Conservation (phyloP, 1,140 invertebrate genomes). For the Ruditapes philippinarum region DNA sequence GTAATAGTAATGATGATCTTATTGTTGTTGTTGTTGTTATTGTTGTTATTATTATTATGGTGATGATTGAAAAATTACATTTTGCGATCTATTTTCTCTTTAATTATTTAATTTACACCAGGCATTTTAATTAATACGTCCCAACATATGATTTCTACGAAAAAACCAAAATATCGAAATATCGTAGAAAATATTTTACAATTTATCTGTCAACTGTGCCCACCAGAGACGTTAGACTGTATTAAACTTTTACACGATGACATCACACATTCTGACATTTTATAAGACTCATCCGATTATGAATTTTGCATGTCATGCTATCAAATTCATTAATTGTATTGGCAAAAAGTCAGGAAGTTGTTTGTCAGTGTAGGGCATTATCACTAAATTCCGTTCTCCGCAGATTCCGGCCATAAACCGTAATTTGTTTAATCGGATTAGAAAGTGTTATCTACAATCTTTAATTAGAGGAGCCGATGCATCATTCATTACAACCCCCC, state of each 20-base stretch:
- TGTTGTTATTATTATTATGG: too few relatives aligned
- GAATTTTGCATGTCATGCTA: conserved; percentile 26
- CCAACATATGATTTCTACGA: too few relatives aligned
- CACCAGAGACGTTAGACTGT: background rate
- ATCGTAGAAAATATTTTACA: too few relatives aligned
- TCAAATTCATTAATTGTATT: background rate
- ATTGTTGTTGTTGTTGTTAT: too few relatives aligned
- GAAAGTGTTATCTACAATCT: background rate
- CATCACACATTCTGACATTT: background rate
- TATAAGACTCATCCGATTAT: conserved; percentile 17
- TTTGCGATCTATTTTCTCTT: too few relatives aligned
- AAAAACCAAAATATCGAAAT: too few relatives aligned
- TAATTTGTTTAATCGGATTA: background rate
- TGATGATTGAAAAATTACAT: too few relatives aligned
- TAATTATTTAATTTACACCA: too few relatives aligned
- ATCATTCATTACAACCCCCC: background rate
- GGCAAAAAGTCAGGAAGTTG: background rate
- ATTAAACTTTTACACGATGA: background rate
- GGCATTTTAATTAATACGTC: too few relatives aligned
- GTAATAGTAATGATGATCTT: too few relatives aligned
- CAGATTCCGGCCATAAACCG: background rate
- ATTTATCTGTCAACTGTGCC: background rate
- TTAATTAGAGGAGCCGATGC: background rate
- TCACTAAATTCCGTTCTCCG: background rate
- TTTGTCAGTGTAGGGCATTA: background rate